These are phyloP conservation scores for Ellobium chinense DNA, from an alignment of 2,888 invertebrate genomes.

Conservation along the genomic window DNA sequence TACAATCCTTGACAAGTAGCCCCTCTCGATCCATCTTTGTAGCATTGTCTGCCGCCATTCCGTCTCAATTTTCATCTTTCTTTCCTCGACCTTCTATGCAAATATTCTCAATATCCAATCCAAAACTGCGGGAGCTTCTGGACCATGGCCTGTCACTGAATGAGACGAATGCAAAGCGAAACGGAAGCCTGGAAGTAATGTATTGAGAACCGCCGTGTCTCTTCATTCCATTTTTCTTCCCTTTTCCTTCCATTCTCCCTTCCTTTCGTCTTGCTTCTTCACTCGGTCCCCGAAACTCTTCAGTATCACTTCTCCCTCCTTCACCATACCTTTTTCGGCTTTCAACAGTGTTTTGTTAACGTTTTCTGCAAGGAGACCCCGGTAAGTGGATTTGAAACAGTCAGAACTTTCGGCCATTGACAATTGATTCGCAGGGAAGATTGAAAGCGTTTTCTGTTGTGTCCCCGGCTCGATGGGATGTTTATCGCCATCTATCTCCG, in stretches of 20 bases:
- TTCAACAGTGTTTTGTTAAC: conserved; percentile 30
- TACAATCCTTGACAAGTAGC: conserved; percentile 33
- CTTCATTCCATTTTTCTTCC: neutral
- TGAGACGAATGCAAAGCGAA: conserved; percentile 16
- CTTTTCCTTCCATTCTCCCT: conserved; percentile 1
- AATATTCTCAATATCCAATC: conserved; percentile 39
- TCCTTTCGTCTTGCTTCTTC: neutral
- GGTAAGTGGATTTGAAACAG: conserved; percentile 32
- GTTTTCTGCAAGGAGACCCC: neutral
- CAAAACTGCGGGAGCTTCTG: neutral
- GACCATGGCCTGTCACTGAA: neutral
- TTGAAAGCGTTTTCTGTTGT: conserved; percentile 23
- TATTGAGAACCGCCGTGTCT: neutral
- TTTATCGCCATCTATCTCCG: conserved; percentile 23
- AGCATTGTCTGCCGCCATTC: conserved; percentile 39
- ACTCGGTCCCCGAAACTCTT: neutral
- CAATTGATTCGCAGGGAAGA: conserved; percentile 16
- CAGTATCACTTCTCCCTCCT: neutral
- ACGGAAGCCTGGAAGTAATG: conserved; percentile 16
- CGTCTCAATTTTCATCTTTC: conserved; percentile 31
- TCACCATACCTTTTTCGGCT: neutral
- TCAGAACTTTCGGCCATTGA: neutral
- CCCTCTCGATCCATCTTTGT: conserved; percentile 35
- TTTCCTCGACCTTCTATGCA: conserved; percentile 18
- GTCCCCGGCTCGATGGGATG: neutral